These are phyloP conservation scores for Cladopsammia gracilis DNA, from an alignment of 64 coral and sea anemone species.

Conservation along the genomic window DNA sequence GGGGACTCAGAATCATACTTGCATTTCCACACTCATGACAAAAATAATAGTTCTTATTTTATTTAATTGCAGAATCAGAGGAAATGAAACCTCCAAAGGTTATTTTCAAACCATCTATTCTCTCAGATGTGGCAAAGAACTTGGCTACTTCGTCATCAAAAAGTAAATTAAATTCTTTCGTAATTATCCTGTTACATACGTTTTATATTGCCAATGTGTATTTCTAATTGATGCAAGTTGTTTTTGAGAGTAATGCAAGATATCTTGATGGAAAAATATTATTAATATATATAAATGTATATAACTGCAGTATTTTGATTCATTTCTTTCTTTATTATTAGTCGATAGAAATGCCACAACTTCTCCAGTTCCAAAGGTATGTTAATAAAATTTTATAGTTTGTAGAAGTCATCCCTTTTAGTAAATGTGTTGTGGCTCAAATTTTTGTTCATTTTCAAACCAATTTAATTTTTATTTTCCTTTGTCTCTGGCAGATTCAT, in stretches of 20 bases:
- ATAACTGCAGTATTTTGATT: too few species aligned
- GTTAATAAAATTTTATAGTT: background rate
- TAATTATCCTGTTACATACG: background rate
- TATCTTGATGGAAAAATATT: background rate
- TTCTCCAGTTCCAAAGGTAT: constrained; percentile 66
- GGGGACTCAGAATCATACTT: too few species aligned
- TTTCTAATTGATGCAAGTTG: too few species aligned
- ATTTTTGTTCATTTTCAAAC: too few species aligned
- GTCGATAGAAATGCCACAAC: constrained; percentile 73
- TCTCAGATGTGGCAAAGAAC: constrained; percentile 93
- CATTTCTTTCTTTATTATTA: background rate
- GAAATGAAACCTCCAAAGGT: constrained; percentile 77
- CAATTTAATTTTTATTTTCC: too few species aligned
- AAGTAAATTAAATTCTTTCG: background rate
- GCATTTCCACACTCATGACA: too few species aligned
- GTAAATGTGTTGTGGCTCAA: too few species aligned
- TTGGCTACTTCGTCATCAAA: constrained; percentile 61
- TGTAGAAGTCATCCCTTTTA: too few species aligned
- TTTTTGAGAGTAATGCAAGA: too few species aligned
- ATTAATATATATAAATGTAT: background rate
- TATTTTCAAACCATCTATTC: constrained; percentile 77
- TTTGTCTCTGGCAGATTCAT: too few species aligned
- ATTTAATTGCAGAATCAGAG: constrained; percentile 48
- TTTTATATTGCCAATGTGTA: too few species aligned
- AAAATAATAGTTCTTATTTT: too few species aligned